Base-by-base conservation (phyloP, 2,113 vertebrate species). In the Alces alces region DNA sequence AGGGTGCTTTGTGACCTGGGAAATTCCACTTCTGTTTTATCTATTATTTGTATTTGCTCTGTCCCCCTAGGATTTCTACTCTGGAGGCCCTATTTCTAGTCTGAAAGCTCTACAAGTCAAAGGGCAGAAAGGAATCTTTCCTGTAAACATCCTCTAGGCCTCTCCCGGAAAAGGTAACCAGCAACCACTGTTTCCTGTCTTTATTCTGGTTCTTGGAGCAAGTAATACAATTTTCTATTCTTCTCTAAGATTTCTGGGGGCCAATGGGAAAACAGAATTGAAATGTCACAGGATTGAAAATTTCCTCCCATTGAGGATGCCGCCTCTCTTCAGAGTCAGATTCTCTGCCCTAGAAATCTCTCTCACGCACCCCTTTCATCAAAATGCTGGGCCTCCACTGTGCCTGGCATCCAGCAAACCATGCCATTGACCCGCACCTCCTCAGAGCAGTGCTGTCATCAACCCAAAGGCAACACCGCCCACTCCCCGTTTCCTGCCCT, bases 121-220 rank as follows among this genome's bases (percentile, higher is more conserved):
- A 98, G 78, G 73, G 83, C 93, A 94, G 78, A 97, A 95, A 97
- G 61, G 93, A 94, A 96, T 97, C 97, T 95, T 97, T 95, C 98
- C 96, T 98, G 93, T 97, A 97, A 98, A 98, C 96, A 98, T 91
- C 97, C 97, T 97, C 85, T 16, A 39, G 93, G 70, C 61, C 86
- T 39, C 95, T 95, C 97, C 96, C 39, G 83, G 98, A 96, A 98
- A 96, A 97, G 83, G 96, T 91, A 97, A 95, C 45, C 55, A 93
- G 78, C 95, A 82, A 45, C 78, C 79, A 8, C 92, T 19, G 50
- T 79, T 97, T 98, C 98, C 98, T 95, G 93, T 89, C 97, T 97
- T 97, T 97, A 95, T 97, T 95, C 52, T 88, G 91, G 73, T 61
- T 89, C 89, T 89, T 95, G 96, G 60, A 93, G 96, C 39, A 91